Percentiles rank a stretch among this genome's conserved stretches.
phyloP scores from a whole-genome alignment of 2,113 vertebrate genomes.

The Spea multiplicata region DNA sequence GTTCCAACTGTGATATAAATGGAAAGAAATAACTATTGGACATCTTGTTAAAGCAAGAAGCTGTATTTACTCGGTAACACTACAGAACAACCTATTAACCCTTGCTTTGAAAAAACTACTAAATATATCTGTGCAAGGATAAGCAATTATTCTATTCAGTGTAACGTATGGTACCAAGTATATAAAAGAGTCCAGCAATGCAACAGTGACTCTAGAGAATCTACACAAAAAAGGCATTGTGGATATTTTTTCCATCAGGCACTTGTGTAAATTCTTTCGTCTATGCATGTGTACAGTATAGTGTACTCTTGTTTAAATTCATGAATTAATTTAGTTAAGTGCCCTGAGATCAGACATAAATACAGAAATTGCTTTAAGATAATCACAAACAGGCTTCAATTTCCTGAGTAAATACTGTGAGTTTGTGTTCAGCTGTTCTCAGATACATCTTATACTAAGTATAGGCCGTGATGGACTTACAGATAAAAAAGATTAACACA shows the following conservation, averaged over 20 bases:
- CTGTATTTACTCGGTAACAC: no score
- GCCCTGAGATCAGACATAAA: constrained; percentile 33
- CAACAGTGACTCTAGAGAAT: background rate
- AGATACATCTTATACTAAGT: background rate
- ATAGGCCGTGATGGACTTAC: background rate
- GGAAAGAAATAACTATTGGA: no score
- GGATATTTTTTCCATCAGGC: constrained; percentile 11
- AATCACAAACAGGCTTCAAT: background rate
- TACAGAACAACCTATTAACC: no score
- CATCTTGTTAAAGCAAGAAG: no score
- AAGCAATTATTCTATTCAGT: no score
- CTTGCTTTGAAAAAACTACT: no score
- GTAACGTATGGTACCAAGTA: background rate
- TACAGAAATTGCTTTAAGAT: background rate
- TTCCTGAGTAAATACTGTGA: constrained; percentile 22
- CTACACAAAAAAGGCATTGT: constrained; percentile 1
- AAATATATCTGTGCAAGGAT: no score
- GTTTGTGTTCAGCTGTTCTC: background rate
- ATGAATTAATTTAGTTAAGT: constrained; percentile 1
- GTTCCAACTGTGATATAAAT: no score
- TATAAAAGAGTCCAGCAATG: background rate
- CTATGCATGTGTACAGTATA: background rate
- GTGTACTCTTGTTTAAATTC: background rate
- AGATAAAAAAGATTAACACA: background rate
- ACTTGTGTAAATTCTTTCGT: constrained; percentile 12